These are phyloP conservation scores for Amblyopsis hoosieri DNA, from an alignment of 2,797 vertebrate species.

Conservation along the genomic window DNA sequence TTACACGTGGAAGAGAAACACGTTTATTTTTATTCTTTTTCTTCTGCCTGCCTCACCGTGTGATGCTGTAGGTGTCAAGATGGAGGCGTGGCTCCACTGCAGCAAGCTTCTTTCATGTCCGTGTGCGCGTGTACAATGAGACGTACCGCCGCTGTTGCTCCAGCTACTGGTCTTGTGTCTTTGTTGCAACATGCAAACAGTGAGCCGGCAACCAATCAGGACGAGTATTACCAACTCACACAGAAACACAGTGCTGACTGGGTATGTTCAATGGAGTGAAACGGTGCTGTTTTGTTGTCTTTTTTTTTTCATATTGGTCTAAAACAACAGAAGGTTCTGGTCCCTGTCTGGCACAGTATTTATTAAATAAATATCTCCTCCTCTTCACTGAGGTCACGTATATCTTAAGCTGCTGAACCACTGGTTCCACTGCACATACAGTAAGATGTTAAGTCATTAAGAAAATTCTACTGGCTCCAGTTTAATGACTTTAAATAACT, in stretches of 20 bases:
- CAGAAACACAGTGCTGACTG: conserved; percentile 80
- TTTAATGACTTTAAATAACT: conserved; percentile 99
- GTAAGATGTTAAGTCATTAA: conserved; percentile 83
- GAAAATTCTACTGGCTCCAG: conserved; percentile 96
- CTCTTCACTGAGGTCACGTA: conserved; percentile 68
- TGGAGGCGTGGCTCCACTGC: conserved; percentile 69
- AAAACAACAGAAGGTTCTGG: conserved; percentile 71
- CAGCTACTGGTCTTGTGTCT: conserved; percentile 71
- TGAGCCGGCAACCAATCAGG: conserved; percentile 84
- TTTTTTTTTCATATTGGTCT: conserved; percentile 57
- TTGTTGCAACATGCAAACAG: conserved; percentile 85
- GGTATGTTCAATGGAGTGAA: conserved; percentile 68
- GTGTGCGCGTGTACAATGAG: conserved; percentile 37
- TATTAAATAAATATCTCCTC: conserved; percentile 90
- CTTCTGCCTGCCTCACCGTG: conserved; percentile 45
- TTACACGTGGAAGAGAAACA: conserved; percentile 94
- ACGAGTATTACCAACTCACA: conserved; percentile 83
- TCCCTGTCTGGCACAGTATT: conserved; percentile 84
- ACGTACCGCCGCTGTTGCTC: conserved; percentile 32
- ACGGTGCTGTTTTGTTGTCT: conserved; percentile 63
- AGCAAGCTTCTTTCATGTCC: conserved; percentile 38
- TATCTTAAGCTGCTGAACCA: conserved; percentile 75
- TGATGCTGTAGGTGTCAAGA: conserved; percentile 55
- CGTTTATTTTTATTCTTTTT: conserved; percentile 31
- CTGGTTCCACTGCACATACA: conserved; percentile 57